Base-by-base conservation (phyloP, 35 echinoderm and acorn worm genomes). In the Heliocidaris tuberculata region DNA sequence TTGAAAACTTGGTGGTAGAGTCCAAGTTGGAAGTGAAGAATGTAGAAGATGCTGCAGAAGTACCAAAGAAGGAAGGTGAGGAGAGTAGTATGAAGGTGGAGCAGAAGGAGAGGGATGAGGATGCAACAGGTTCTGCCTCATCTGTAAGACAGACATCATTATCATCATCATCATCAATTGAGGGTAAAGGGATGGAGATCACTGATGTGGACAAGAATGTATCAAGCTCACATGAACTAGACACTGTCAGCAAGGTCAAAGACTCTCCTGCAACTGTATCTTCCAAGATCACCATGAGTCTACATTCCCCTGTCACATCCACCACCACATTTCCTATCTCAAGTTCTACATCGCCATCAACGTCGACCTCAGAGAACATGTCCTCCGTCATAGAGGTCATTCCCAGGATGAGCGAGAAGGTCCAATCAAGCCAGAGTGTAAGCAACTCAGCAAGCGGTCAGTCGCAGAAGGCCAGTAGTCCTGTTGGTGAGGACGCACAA, bases 321-420 rank as follows among this genome's bases (percentile, higher is more conserved):
- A 93, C 91, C 47, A 93, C 91, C 31, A 93, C 47, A 93, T 93
- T 93, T 48, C 50, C 91, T 3, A 48, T 93, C 91, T 93, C 91
- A 13, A 93, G 32, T 93, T 89, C 87, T 30, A 89, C 87, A 32
- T 93, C 91, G 30, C 91, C 91, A 13, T 93, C 91, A 93, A 93
- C 91, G 12, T 93, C 91, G 32, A 93, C 91, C 47, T 93, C 91
- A 93, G 91, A 93, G 29, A 93, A 32, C 21, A 49, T 93, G 13
- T 93, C 91, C 32, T 93, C 91, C 2, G 91, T 93, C 91, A 59
- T 93, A 0, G 91, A 93, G 50, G 91, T 93, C 31, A 32, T n/a
- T 89, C 87, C 87, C 12, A 89, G 10, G 47, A 48, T 89, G 87
- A 89, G 87, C 32, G 19, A 31, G 47, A 78, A 30, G 31, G 47